Conservation (phyloP, 1,140 invertebrate species). For the Pararge aegeria region DNA sequence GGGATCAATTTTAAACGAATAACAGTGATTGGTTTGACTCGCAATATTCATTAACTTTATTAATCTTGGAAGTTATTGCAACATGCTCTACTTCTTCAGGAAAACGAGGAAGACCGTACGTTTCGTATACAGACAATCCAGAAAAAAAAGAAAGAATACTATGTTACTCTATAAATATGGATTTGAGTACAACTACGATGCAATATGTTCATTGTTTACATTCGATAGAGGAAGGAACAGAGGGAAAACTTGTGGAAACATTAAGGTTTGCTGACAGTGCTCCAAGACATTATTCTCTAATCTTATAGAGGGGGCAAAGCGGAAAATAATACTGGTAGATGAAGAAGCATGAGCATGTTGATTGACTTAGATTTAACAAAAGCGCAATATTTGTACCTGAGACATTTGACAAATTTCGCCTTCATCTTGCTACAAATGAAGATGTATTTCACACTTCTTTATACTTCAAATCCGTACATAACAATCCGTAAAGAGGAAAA, state of each 20-base stretch:
- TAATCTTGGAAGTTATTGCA: too few relatives aligned
- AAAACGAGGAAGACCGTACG: too few relatives aligned
- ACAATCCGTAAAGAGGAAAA: conserved; percentile 9
- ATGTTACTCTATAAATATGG: conserved; percentile 11
- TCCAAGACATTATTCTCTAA: conserved; percentile 12
- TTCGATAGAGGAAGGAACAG: conserved; percentile 13
- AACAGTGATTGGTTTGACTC: too few relatives aligned
- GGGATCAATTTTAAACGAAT: too few relatives aligned
- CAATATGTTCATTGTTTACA: conserved; percentile 17
- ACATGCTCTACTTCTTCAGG: too few relatives aligned
- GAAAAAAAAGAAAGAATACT: conserved; percentile 18
- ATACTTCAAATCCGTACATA: conserved; percentile 32
- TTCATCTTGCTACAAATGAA: conserved; percentile 30
- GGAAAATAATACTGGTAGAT: background rate
- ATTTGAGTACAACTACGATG: conserved; percentile 18
- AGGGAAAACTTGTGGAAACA: conserved; percentile 9
- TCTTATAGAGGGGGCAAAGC: conserved; percentile 3
- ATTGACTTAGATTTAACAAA: conserved; percentile 23
- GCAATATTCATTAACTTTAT: too few relatives aligned
- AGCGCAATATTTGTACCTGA: conserved; percentile 20
- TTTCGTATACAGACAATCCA: background rate
- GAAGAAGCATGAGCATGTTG: conserved; percentile 13
- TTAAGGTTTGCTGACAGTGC: conserved; percentile 6
- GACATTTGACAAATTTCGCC: conserved; percentile 18
- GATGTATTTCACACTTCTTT: conserved; percentile 29